Percentiles rank a stretch among this genome's conserved stretches.
phyloP scores from a whole-genome alignment of 2,888 invertebrate species.

The Blastobasis lacticolella region DNA sequence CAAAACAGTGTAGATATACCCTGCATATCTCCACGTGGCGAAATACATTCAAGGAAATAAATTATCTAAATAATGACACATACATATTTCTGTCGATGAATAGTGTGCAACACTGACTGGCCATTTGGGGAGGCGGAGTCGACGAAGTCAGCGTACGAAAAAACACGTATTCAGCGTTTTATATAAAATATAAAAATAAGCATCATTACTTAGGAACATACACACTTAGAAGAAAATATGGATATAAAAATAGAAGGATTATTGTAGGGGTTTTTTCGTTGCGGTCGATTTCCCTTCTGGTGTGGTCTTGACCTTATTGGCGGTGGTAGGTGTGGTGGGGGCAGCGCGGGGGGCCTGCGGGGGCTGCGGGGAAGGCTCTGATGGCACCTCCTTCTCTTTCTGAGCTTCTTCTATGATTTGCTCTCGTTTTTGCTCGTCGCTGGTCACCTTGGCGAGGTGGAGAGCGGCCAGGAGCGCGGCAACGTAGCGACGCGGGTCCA shows the following conservation, averaged over 20 bases:
- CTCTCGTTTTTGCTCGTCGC: constrained; percentile 42
- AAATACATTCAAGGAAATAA: not conserved
- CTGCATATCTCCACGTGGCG: constrained; percentile 45
- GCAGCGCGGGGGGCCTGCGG: constrained; percentile 21
- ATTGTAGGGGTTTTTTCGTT: constrained; percentile 16
- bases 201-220: constrained; percentile 3
- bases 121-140: too few relatives aligned
- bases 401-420: constrained; percentile 16
- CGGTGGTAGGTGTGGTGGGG: constrained; percentile 37
- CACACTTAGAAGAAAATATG: constrained; percentile 10
- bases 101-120: too few relatives aligned
- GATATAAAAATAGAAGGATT: constrained; percentile 10
- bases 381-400: constrained; percentile 23
- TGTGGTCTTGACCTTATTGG: constrained; percentile 45
- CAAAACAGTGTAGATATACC: constrained; percentile 48
- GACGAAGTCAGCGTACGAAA: too few relatives aligned
- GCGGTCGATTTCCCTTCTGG: constrained; percentile 54
- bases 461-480: constrained; percentile 57
- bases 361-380: constrained; percentile 20
- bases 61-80: not conserved
- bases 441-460: constrained; percentile 58
- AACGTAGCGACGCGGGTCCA: constrained; percentile 59
- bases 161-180: too few relatives aligned
- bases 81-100: not conserved
- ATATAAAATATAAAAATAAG: not conserved